Evolutionary conservation across 2,113 vertebrate species (phyloP), one percentile per base, ranked within the genome.

Genomic region (Colossoma macropomum): DNA sequence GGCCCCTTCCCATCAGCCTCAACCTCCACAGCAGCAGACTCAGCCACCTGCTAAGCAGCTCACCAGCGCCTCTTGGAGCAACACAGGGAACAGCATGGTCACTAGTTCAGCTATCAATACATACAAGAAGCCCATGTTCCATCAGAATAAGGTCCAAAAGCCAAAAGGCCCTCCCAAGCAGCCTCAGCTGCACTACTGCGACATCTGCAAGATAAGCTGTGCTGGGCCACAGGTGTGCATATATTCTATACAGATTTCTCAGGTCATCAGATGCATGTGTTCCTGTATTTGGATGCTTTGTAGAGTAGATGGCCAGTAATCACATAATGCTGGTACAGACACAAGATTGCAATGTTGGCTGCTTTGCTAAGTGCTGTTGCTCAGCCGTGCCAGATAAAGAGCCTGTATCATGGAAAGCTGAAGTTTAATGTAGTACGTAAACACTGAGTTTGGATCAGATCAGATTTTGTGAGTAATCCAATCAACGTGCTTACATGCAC

Each of bases 181-280:
- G 48, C 92, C 94, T 0, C 94, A 92, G 65, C 92, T 96, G 16
- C 95, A 95, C 88, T 96, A 96, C 91, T 97, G 96, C 60, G 95
- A 96, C 74, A 91, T 96, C 87, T 96, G 96, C 89, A 96, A 94
- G 89, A 95, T 96, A 89, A 96, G 95, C 93, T 97, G 96, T 70
- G 95, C 95, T 1, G 96, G 96, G 3, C 92, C 94, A 7, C 96
- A 96, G 96, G 96, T 97, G 10, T 9, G 10, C 10, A 45, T 45
- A 11, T 6, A 87, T 83, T 17, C 50, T 8, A 8, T 23, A 56
- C 21, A 19, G 52, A 19, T 7, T 11, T 19, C 2, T 50, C 7
- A 9, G 3, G 48, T 50, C 2, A 50, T 50, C 2, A 2, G 48
- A 2, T 15, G 12, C 6, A 54, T 52, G 11, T 52, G 50, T 11